Conservation (phyloP, 2,888 invertebrate species). For the Conus canariensis region DNA sequence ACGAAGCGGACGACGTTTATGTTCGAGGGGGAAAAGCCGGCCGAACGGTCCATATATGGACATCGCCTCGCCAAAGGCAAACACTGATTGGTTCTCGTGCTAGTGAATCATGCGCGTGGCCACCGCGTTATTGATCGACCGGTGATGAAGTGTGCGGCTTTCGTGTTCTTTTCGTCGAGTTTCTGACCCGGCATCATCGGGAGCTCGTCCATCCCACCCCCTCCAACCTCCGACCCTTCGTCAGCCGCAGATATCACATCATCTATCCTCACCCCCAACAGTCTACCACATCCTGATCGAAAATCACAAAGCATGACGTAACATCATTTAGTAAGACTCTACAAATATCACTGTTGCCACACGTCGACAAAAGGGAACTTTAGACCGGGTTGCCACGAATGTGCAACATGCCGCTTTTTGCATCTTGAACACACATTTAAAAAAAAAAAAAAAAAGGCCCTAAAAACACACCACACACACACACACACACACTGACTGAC, state of each 20-base stretch:
- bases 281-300: too few relatives aligned
- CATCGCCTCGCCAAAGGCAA: not conserved
- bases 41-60: slow-evolving; percentile 20
- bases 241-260: too few relatives aligned
- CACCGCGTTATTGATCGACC: slow-evolving; percentile 8
- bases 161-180: not conserved
- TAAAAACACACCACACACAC: not conserved
- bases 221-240: too few relatives aligned
- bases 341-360: too few relatives aligned
- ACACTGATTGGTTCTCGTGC: slow-evolving; percentile 3
- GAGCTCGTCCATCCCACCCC: too few relatives aligned
- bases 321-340: too few relatives aligned
- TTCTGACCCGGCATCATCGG: not conserved
- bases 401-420: too few relatives aligned
- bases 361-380: too few relatives aligned
- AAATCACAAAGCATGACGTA: too few relatives aligned
- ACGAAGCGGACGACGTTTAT: not conserved
- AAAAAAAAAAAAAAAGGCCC: too few relatives aligned
- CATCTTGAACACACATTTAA: too few relatives aligned
- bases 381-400: too few relatives aligned
- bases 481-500: not conserved
- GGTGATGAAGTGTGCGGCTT: not conserved
- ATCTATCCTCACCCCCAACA: not conserved
- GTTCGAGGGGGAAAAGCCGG: not conserved
- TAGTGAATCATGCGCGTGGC: slow-evolving; percentile 21